Conservation (phyloP, 2,888 invertebrate species). For the Tricholauxania praeusta region DNA sequence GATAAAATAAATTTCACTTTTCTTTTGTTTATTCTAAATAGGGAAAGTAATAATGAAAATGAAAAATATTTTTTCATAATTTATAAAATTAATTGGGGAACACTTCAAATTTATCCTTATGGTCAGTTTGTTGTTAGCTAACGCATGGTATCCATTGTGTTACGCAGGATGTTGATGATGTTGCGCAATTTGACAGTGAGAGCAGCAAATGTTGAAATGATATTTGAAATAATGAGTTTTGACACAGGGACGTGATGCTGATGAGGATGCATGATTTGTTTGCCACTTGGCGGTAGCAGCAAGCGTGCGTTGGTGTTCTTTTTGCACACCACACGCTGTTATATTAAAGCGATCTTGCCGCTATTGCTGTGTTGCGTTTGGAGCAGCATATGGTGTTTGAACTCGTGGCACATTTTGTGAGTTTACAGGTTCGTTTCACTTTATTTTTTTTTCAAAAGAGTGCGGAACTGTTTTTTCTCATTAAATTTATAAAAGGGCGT, state of each 20-base stretch:
- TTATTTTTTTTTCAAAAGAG: too few species aligned
- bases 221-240: slow-evolving; percentile 2
- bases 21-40: slow-evolving; percentile 17
- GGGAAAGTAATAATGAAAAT: slow-evolving; percentile 44
- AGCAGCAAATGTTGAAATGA: slow-evolving; percentile 15
- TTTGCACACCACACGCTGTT: not conserved
- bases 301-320: not conserved
- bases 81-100: slow-evolving; percentile 53
- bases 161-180: slow-evolving; percentile 10
- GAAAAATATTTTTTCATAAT: slow-evolving; percentile 56
- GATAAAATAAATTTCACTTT: slow-evolving; percentile 53
- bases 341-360: too few species aligned
- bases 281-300: not conserved
- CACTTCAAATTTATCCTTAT: slow-evolving; percentile 8
- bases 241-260: slow-evolving; percentile 6
- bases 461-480: too few species aligned
- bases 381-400: not conserved
- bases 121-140: not conserved
- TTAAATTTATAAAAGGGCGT: too few species aligned
- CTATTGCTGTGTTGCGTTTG: not conserved
- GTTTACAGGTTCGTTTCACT: not conserved
- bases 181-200: slow-evolving; percentile 19
- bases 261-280: slow-evolving; percentile 10
- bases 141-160: not conserved
- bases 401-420: slow-evolving; percentile 7